These are phyloP conservation scores for Scortum barcoo DNA, from an alignment of 2,113 vertebrate species.

Conservation along the genomic window DNA sequence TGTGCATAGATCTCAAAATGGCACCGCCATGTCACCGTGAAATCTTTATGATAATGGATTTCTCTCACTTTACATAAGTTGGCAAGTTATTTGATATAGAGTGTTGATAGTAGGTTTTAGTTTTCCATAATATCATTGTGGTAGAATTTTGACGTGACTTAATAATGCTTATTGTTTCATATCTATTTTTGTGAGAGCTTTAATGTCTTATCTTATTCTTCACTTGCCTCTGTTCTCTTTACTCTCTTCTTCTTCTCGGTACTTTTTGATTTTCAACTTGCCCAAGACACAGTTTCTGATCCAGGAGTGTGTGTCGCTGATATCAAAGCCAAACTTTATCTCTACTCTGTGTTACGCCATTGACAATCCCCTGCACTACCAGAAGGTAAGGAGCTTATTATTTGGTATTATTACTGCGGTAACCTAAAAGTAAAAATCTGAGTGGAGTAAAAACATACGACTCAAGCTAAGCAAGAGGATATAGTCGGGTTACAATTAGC, in stretches of 20 bases:
- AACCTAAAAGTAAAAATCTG: background rate
- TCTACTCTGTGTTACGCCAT: constrained; percentile 99
- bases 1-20: background rate
- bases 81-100: background rate
- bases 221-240: constrained; percentile 51
- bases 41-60: background rate
- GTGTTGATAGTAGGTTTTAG: background rate
- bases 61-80: background rate
- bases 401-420: background rate
- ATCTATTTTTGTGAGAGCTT: background rate
- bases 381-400: constrained; percentile 90
- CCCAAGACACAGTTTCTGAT: constrained; percentile 99
- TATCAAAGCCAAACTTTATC: constrained; percentile 99
- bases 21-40: background rate
- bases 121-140: background rate
- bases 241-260: constrained; percentile 14
- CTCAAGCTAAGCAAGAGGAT: background rate
- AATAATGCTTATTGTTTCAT: background rate
- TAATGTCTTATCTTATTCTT: constrained; percentile 41
- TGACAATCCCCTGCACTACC: constrained; percentile 99
- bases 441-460: background rate
- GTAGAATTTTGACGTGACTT: background rate
- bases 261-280: constrained; percentile 59
- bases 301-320: constrained; percentile 98
- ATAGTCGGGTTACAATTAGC: background rate